Conservation (phyloP, 1,140 invertebrate species). For the Zaprionus taronus region DNA sequence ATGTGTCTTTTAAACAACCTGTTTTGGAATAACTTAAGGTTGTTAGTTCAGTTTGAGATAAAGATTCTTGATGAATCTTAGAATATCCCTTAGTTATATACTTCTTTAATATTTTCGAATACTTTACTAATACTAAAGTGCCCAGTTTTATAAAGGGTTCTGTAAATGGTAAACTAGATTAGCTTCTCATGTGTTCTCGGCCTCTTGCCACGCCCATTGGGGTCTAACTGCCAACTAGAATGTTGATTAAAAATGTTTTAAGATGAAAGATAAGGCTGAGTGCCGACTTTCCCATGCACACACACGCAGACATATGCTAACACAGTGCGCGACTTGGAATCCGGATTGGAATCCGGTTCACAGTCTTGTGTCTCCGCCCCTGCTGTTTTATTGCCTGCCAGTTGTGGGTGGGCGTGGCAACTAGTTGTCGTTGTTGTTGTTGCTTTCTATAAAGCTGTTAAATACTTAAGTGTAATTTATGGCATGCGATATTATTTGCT, state of each 20-base stretch:
- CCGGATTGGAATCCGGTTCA: constrained; percentile 8
- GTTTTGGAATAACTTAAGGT: neutral
- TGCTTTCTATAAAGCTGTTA: constrained; percentile 73
- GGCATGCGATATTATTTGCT: constrained; percentile 78
- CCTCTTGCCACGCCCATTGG: constrained; percentile 1
- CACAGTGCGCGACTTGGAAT: neutral
- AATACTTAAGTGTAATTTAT: constrained; percentile 81
- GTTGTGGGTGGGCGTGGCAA: constrained; percentile 52
- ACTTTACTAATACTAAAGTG: no score
- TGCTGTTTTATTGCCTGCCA: constrained; percentile 60
- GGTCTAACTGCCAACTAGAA: constrained; percentile 19
- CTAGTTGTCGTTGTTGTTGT: constrained; percentile 22
- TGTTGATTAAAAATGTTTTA: constrained; percentile 70
- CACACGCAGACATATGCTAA: neutral
- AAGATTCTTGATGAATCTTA: no score
- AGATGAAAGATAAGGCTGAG: constrained; percentile 53
- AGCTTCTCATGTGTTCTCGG: neutral
- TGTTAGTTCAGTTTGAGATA: neutral
- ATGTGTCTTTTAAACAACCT: neutral
- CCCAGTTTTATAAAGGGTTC: no score
- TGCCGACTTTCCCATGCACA: constrained; percentile 17
- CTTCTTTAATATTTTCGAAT: no score
- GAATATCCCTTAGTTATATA: no score
- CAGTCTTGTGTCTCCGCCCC: constrained; percentile 33
- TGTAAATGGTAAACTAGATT: neutral